phyloP scores from a whole-genome alignment of 2,113 vertebrate genomes.

The Lycocorax pyrrhopterus region DNA sequence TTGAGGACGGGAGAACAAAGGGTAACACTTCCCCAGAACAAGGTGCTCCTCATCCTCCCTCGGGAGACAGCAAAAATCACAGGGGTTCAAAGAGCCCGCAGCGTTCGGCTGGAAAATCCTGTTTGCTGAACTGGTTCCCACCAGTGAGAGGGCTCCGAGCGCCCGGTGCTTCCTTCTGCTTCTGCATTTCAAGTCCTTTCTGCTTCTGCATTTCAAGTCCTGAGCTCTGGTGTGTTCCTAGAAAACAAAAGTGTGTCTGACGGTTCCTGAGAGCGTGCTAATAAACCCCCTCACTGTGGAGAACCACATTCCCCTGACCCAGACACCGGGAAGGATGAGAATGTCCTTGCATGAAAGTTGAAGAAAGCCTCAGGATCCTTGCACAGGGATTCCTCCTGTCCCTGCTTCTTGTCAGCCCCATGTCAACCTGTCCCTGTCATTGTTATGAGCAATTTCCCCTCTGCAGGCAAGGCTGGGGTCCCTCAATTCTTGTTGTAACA shows the following conservation, averaged over 20 bases:
- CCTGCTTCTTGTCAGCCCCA: neutral
- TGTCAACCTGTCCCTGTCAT: neutral
- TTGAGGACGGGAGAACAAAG: neutral
- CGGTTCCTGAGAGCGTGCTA: neutral
- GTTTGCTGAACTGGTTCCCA: neutral
- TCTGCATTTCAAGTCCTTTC: neutral
- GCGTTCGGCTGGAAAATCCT: neutral
- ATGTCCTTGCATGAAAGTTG: accelerated
- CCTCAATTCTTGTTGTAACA: neutral
- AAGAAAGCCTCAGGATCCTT: neutral
- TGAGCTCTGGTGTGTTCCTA: neutral
- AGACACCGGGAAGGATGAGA: neutral
- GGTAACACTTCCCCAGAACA: neutral
- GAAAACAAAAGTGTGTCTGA: neutral
- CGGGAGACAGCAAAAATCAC: neutral
- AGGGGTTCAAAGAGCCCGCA: neutral
- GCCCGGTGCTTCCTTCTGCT: neutral
- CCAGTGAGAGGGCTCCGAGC: accelerated
- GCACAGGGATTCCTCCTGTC: neutral
- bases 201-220: neutral
- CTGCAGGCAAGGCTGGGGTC: neutral
- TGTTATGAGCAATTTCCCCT: neutral
- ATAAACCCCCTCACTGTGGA: neutral
- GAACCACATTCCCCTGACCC: accelerated
- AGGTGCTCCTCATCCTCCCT: neutral